Evolutionary conservation across 1,140 invertebrate species (phyloP).

Genomic region (Drosophila melanogaster): Release_6_plus_ISO1_MT NT_033779.5:2069501-2070000

Average conservation of each 20-base stretch:
- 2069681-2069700: not conserved
- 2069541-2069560: constrained; percentile 46
- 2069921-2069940: too few relatives aligned
- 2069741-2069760: constrained; percentile 12
- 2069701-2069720: not conserved
- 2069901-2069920: too few relatives aligned
- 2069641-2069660: constrained; percentile 32
- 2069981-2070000: too few relatives aligned
- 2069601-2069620: constrained; percentile 23
- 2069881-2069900: too few relatives aligned
- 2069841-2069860: too few relatives aligned
- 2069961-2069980: constrained; percentile 4
- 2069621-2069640: constrained; percentile 18
- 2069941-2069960: not conserved
- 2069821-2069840: too few relatives aligned
- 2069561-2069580: not conserved
- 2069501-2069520: constrained; percentile 70
- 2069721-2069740: constrained; percentile 1
- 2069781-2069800: not conserved
- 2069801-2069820: not conserved
- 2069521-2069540: constrained; percentile 53
- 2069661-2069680: constrained; percentile 6
- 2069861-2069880: too few relatives aligned
- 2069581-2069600: not conserved
- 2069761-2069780: not conserved